Base-by-base conservation (phyloP, 2,113 vertebrate genomes). In the Otus sunia region DNA sequence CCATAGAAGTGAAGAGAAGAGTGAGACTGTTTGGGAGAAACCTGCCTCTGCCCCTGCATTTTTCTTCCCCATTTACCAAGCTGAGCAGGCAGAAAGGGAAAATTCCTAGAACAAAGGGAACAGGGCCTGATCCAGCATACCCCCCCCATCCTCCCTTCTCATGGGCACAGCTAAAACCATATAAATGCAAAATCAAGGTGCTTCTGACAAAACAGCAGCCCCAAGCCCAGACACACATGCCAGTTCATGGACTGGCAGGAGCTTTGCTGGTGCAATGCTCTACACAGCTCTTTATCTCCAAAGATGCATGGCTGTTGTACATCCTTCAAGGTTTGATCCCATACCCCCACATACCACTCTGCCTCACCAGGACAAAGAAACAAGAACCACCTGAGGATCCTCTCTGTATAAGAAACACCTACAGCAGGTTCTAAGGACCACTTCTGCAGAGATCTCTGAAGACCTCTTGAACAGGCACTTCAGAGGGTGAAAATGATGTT, bases 281-380 rank as follows among this genome's bases (percentile, higher is more conserved):
- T 18, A 11, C 6, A 20, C 0, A 3, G 15, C 49, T 63, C 3
- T 3, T 37, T 26, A n/a, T n/a, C 14, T 67, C 52, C 37, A n/a
- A 59, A 90, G 20, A 43, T 43, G 20, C 12, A 22, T 0, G 2
- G 47, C 50, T 55, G 21, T 19, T 1, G 0, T n/a, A n/a, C 27
- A 69, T n/a, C 25, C 25, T 49, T 45, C 37, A 22, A 47, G 23
- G 5, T 52, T 49, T 45, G 23, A 63, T 75, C 43, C 36, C 4
- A 0, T 22, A 41, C 3, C 52, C 3, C 1, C 29, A 29, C 1
- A 1, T 7, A 15, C 11, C 12, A 5, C 3, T 37, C 37, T 60
- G 36, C 21, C 62, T 72, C 15, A 2, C 8, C 34, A 12, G 41
- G 45, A 47, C 7, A 25, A 66, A 36, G 39, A 52, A 49, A 5